Base-by-base conservation (phyloP, 2,888 invertebrate genomes). In the Tetranychus piercei region DNA sequence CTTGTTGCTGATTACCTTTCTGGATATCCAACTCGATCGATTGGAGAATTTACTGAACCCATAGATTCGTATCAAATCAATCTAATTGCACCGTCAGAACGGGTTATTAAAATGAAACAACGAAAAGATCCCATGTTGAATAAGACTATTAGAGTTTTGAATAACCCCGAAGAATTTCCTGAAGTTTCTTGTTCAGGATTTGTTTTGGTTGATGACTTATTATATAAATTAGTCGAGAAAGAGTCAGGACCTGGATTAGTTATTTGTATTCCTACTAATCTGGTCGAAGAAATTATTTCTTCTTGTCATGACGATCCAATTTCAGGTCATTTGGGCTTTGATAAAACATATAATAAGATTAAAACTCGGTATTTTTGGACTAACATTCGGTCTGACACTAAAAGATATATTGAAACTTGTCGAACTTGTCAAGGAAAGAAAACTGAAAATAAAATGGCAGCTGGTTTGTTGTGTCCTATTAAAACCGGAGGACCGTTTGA, bases 401-500 rank as follows among this genome's bases (percentile, higher is more conserved):
- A 45, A 45, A 67, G 22, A 43, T 73, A 69, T n/a, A 5, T 23
- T 5, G 22, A 34, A 22, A 67, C 74, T 9, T 74, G 74, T 44
- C 3, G 4, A 1, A 45, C 34, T 6, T 74, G 74, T 15, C 74
- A 69, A 11, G 11, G 20, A 6, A 67, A 23, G 11, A 44, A 44
- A 22, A 1, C 67, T n/a, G 6, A n/a, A 6, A 43, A 66, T n/a
- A 69, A 44, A 1, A 1, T 3, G 44, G 11, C 8, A 8, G 1
- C 6, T 9, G 74, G n/a, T 9, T 67, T 67, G 3, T 44, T 69
- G 4, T 15, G 44, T 0, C n/a, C 6, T 6, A n/a, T 69, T 3
- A 44, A 8, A 18, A 69, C 69, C 7, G 74, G 69, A 11, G 43
- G 22, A 15, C 74, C 20, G 75, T 77, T 1, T 77, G 23, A 23